Percentiles rank a stretch among this genome's conserved stretches.
phyloP scores from a whole-genome alignment of 1,140 invertebrate genomes.

The Penaeus vannamei region DNA sequence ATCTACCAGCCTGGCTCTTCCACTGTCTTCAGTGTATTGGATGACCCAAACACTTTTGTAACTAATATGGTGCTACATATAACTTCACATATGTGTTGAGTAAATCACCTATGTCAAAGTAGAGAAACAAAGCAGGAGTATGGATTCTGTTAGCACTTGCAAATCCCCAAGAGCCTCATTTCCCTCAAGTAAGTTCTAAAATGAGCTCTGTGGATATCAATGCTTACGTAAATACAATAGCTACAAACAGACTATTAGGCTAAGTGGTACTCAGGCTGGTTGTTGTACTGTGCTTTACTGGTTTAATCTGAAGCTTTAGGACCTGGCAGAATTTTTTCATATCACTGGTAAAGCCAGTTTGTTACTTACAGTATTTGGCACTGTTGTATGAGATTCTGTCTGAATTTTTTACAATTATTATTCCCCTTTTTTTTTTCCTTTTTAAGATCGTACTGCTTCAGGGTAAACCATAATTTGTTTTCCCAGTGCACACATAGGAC shows the following conservation, averaged over 20 bases:
- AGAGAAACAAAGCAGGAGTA: too few species aligned
- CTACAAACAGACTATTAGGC: too few species aligned
- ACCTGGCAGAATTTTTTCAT: conserved; percentile 23
- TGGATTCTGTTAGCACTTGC: too few species aligned
- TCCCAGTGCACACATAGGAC: conserved; percentile 63
- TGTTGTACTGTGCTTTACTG: conserved; percentile 48
- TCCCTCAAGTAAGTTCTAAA: too few species aligned
- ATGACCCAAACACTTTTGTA: conserved; percentile 30
- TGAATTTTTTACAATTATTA: too few species aligned
- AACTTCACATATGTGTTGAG: background rate
- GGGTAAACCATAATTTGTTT: conserved; percentile 42
- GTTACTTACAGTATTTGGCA: conserved; percentile 29
- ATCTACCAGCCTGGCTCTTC: conserved; percentile 42
- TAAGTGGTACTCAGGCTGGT: conserved; percentile 49
- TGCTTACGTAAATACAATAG: too few species aligned
- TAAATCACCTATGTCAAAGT: too few species aligned
- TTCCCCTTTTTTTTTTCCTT: too few species aligned
- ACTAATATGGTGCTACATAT: conserved; percentile 61
- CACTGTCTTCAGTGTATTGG: background rate
- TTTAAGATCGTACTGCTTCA: background rate
- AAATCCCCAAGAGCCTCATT: too few species aligned
- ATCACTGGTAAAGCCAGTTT: conserved; percentile 30
- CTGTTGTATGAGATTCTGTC: background rate
- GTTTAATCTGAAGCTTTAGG: conserved; percentile 40
- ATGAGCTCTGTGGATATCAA: too few species aligned